Conservation (phyloP, 2,113 vertebrate genomes). For the Halichoeres trimaculatus region DNA sequence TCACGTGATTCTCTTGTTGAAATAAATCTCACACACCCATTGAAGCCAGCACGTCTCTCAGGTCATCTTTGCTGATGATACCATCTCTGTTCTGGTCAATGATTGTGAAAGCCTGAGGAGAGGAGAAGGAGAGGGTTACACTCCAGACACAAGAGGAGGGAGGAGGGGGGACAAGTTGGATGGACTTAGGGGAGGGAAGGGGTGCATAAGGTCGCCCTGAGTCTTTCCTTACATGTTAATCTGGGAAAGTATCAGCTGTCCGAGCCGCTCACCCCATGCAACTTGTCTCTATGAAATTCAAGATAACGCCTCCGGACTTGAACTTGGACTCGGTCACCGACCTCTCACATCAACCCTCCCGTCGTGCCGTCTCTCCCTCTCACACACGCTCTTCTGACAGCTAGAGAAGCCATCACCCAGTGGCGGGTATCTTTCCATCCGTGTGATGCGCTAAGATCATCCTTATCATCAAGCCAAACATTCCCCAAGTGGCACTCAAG, state of each 20-base stretch:
- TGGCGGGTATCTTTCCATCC: constrained; percentile 50
- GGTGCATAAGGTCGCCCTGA: background rate
- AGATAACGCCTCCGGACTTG: constrained; percentile 62
- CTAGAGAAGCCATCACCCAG: constrained; percentile 23
- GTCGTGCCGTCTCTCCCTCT: background rate
- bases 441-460: constrained; percentile 45
- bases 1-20: background rate
- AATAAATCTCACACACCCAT: constrained; percentile 82
- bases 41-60: constrained; percentile 90
- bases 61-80: constrained; percentile 93
- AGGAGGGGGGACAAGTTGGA: too few species aligned
- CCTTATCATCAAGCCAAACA: constrained; percentile 53
- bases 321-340: constrained; percentile 33
- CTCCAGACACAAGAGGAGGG: background rate
- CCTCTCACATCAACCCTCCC: constrained; percentile 10
- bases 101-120: constrained; percentile 90
- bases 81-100: constrained; percentile 95
- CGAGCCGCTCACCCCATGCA: constrained; percentile 25
- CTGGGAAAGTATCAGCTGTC: constrained; percentile 71
- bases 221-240: constrained; percentile 63
- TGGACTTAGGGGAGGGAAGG: background rate
- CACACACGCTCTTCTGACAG: background rate
- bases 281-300: constrained; percentile 68
- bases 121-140: background rate
- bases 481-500: constrained; percentile 59